phyloP scores from a whole-genome alignment of 2,113 vertebrate species.

The Alligator mississippiensis region DNA sequence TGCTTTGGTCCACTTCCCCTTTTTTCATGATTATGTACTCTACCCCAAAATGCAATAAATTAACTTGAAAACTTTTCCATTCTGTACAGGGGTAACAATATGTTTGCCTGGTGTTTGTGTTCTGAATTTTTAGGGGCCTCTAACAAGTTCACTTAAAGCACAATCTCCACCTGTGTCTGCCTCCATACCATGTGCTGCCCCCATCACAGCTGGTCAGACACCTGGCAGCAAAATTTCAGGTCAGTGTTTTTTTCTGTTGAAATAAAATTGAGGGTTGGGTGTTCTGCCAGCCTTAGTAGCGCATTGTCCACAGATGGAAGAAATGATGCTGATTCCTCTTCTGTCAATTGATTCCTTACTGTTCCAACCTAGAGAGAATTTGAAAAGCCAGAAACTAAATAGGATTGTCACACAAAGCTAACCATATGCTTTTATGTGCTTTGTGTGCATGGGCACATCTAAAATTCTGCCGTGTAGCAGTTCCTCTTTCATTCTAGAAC shows the following conservation, averaged over 20 bases:
- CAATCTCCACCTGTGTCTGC: slow-evolving; percentile 43
- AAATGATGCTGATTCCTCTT: not conserved
- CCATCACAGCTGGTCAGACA: slow-evolving; percentile 16
- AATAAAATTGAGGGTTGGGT: not conserved
- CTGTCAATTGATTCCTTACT: not conserved
- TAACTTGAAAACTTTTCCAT: not conserved
- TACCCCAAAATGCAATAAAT: not conserved
- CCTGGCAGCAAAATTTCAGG: slow-evolving; percentile 73
- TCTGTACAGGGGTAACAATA: not conserved
- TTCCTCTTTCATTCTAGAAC: not conserved
- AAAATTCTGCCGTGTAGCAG: not conserved
- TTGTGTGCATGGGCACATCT: not conserved
- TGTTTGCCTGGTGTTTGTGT: slow-evolving; percentile 14
- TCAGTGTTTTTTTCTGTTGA: slow-evolving; percentile 37
- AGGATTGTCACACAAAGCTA: not conserved
- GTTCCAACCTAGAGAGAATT: not conserved
- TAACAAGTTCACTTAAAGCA: slow-evolving; percentile 59
- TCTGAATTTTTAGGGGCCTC: slow-evolving; percentile 60
- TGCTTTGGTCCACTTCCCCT: not conserved
- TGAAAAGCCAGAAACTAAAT: not conserved
- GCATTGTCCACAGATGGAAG: not conserved
- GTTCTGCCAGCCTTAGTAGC: not conserved
- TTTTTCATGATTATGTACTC: not conserved
- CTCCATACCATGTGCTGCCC: not conserved
- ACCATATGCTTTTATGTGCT: not conserved